Conservation (phyloP, 2,113 vertebrate genomes). For the Pelecanus crispus region DNA sequence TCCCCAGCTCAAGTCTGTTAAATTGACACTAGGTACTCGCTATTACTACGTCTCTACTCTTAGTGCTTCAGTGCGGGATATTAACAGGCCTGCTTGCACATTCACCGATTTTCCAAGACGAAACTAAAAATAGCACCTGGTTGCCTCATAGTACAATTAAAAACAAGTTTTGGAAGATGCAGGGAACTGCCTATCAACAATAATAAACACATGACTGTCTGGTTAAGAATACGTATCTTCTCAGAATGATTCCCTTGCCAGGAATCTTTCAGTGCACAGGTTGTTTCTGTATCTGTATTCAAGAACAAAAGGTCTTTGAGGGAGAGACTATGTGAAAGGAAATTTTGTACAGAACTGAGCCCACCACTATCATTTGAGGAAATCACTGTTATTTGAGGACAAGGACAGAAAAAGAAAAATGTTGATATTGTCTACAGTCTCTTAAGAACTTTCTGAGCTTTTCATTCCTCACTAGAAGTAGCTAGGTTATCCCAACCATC, state of each 20-base stretch:
- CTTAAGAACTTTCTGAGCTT: neutral
- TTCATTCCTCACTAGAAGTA: neutral
- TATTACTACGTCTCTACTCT: neutral
- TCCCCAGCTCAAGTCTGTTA: neutral
- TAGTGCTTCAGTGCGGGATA: neutral
- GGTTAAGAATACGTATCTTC: neutral
- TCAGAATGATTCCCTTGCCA: neutral
- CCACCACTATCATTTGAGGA: neutral
- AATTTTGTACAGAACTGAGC: neutral
- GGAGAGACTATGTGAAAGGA: neutral
- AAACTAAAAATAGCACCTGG: slow-evolving; percentile 2
- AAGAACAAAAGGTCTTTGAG: neutral
- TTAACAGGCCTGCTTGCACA: neutral
- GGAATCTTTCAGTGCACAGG: neutral
- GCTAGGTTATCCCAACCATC: neutral
- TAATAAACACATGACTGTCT: neutral
- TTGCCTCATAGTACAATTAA: neutral
- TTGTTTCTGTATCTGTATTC: neutral
- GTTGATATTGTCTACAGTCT: neutral
- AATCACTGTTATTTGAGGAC: neutral
- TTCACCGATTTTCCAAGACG: neutral
- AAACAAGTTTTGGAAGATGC: neutral
- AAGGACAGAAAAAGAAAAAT: neutral
- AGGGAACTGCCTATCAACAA: neutral
- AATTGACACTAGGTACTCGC: neutral